Conservation (phyloP, 2,797 vertebrate species). For the Esox masquinongy region DNA sequence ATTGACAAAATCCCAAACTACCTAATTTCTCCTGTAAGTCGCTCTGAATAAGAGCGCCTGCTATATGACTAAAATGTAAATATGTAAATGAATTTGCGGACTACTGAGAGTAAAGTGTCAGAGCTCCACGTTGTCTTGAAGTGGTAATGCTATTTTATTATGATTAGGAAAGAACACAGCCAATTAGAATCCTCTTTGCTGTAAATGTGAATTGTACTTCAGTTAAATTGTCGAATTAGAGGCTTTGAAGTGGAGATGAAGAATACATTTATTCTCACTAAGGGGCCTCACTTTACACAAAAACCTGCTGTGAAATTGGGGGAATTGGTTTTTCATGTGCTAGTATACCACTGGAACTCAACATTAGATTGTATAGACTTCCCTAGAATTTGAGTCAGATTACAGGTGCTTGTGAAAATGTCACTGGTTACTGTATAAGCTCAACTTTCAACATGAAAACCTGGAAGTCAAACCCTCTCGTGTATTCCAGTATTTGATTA, state of each 20-base stretch:
- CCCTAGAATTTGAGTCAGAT: slow-evolving; percentile 1
- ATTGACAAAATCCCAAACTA: too few relatives aligned
- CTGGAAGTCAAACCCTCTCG: slow-evolving; percentile 18
- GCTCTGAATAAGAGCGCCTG: too few relatives aligned
- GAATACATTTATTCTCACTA: slow-evolving; percentile 16
- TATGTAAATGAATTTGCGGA: too few relatives aligned
- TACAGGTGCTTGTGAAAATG: slow-evolving; percentile 19
- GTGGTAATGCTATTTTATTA: background rate
- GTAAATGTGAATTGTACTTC: slow-evolving; percentile 3
- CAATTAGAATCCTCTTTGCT: slow-evolving; percentile 8
- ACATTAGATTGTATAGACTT: slow-evolving; percentile 6
- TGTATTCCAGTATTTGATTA: slow-evolving; percentile 25
- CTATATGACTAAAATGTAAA: too few relatives aligned
- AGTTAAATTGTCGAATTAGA: slow-evolving; percentile 23
- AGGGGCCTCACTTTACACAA: background rate
- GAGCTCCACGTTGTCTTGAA: background rate
- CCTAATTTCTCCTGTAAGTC: too few relatives aligned
- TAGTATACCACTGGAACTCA: background rate
- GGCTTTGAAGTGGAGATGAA: slow-evolving; percentile 3
- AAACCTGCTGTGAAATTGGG: background rate
- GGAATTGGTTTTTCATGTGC: too few relatives aligned
- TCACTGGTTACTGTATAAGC: background rate
- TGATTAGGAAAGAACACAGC: background rate
- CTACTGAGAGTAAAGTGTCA: background rate
- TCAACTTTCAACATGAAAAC: background rate